phyloP scores from a whole-genome alignment of 2,888 invertebrate species.

The Spialia ferax region DNA sequence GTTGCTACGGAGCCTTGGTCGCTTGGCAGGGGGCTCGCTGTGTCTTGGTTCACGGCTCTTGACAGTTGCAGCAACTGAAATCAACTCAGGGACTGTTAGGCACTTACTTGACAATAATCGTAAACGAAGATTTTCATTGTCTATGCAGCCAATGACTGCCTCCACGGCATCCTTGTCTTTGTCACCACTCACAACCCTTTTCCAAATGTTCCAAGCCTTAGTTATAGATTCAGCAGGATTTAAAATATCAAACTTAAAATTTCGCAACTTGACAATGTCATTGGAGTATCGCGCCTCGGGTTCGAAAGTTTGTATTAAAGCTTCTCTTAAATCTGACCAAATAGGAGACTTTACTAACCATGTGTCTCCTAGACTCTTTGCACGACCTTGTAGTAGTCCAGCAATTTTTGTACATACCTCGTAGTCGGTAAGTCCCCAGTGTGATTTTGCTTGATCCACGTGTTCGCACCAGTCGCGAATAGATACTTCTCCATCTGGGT shows the following conservation, averaged over 20 bases:
- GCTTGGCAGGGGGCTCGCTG: background rate
- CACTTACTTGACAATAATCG: background rate
- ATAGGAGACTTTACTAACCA: background rate
- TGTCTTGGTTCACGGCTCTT: background rate
- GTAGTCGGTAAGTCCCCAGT: background rate
- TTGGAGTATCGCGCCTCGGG: background rate
- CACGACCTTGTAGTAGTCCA: background rate
- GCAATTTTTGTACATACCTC: background rate
- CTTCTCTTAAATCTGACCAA: background rate
- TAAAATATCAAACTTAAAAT: background rate
- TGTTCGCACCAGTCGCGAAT: background rate
- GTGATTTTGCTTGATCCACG: background rate
- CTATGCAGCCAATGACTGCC: background rate
- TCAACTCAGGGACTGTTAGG: background rate
- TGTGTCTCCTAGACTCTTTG: background rate
- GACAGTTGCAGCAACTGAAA: background rate
- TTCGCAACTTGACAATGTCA: background rate
- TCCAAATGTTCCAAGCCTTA: background rate
- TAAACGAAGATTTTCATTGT: background rate
- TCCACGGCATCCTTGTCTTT: background rate
- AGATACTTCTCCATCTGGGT: background rate
- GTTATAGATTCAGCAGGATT: background rate
- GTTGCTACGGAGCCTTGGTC: background rate
- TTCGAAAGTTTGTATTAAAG: background rate
- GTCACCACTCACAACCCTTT: background rate